These are phyloP conservation scores for Hartigia nigra DNA, from an alignment of 2,888 invertebrate species.

Conservation along the genomic window DNA sequence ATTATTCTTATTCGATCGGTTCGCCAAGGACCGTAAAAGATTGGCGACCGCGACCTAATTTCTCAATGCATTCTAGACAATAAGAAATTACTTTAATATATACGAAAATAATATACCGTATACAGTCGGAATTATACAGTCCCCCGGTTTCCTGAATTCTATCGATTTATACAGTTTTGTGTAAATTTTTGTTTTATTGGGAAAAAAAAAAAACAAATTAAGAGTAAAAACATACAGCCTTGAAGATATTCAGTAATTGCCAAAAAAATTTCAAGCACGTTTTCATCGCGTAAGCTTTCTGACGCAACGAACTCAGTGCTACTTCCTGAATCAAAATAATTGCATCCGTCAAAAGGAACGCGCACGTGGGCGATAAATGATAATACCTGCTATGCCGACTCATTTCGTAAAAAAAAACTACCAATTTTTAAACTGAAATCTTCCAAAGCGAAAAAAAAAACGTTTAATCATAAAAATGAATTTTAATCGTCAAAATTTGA, in stretches of 20 bases:
- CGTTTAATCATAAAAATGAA: no score
- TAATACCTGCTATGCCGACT: background rate
- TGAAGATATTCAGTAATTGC: background rate
- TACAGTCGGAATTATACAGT: no score
- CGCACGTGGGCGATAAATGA: background rate
- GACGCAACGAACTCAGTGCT: constrained; percentile 7
- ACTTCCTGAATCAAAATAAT: constrained; percentile 19
- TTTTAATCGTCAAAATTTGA: no score
- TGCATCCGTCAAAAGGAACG: background rate
- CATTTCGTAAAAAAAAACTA: no score
- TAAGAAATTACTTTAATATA: background rate
- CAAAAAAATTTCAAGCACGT: background rate
- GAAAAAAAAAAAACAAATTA: no score
- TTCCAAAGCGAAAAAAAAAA: no score
- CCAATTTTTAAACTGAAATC: no score
- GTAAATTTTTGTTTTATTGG: no score
- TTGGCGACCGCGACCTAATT: background rate
- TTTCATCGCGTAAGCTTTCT: background rate
- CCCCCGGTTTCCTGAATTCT: no score
- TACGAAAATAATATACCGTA: no score
- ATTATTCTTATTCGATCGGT: background rate
- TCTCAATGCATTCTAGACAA: background rate
- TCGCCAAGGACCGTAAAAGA: background rate
- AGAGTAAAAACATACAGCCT: no score
- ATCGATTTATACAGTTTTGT: no score